Base-by-base conservation (phyloP, 2,113 vertebrate genomes). In the Oryzias curvinotus region DNA sequence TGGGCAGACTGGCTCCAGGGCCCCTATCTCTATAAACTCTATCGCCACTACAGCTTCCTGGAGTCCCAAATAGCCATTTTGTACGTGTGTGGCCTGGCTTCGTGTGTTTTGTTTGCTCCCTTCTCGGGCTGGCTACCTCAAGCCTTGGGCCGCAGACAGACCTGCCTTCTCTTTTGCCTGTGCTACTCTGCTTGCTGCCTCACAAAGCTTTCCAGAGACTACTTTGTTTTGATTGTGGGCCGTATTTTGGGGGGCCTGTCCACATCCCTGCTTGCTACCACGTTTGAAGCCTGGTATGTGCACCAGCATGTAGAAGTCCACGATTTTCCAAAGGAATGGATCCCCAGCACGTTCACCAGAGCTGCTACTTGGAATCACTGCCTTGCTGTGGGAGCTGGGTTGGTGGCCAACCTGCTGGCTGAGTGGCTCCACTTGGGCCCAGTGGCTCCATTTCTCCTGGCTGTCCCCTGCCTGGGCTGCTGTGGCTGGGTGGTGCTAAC, bases 1-100 rank as follows among this genome's bases (percentile, higher is more conserved):
- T 95, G 94, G 53, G 93, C 95, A 4, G 95, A 96, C 86, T 97
- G 95, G 96, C 90, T 98, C 36, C 96, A 98, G 82, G 96, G 95
- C 1, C 96, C 96, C 14, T 98, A 96, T 81, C 93, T 98, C 52
- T 98, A 97, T 84, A 96, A 96, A 80, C 93, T 98, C 0, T 97
- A 98, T 85, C 94, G 91, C 47, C 95, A 96, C 85, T 98, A 98
- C 80, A 92, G 90, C 81, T 98, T 98, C 82, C 86, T 97, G 87
- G 96, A 97, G 81, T 94, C 92, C 1, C 96, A 98, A 70, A 97
- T 98, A 23, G 94, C 95, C 77, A 94, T 96, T 54, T 90, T 98
- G 26, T 98, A 98, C 5, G 95, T 97, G 49, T 96, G 94, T 5
- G 95, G 96, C 10, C 89, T 97, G 49, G 95, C 93, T 21, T 93